Evolutionary conservation across 2,888 invertebrate genomes (phyloP).

Genomic region (Ormyrus pomaceus): DNA sequence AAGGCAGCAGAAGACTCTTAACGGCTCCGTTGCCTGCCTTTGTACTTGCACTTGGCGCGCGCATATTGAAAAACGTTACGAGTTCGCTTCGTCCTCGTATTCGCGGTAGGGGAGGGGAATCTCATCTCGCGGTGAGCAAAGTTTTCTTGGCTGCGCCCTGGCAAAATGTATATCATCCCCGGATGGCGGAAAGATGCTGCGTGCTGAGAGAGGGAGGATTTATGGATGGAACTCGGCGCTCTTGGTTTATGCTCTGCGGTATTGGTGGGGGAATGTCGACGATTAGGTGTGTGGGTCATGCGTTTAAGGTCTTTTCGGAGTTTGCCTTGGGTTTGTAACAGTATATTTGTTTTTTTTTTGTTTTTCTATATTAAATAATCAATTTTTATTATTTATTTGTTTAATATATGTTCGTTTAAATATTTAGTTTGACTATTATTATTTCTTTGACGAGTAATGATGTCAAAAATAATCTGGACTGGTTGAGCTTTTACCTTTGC

Average conservation of each 20-base stretch:
- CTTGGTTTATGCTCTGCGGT: not conserved
- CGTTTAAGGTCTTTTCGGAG: not conserved
- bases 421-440: no score
- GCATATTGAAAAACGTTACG: conserved; percentile 49
- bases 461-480: no score
- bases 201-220: not conserved
- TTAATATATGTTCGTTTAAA: not conserved
- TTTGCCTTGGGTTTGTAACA: no score
- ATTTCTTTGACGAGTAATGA: no score
- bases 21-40: conserved; percentile 1
- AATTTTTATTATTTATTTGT: not conserved
- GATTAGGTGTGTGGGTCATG: not conserved
- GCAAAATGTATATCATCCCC: conserved; percentile 12
- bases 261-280: not conserved
- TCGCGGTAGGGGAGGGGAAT: not conserved
- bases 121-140: not conserved
- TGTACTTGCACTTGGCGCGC: conserved; percentile 9
- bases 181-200: not conserved
- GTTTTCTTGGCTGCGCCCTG: not conserved
- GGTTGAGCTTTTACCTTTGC: no score
- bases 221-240: not conserved
- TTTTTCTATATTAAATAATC: not conserved
- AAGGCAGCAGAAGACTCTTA: conserved; percentile 3
- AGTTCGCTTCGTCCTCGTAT: not conserved
- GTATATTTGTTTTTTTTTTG: no score